Percentiles rank a stretch among this genome's conserved stretches.
Evolutionary conservation across 2,113 vertebrate species (phyloP).

Genomic region (Microcebus jonahi): DNA sequence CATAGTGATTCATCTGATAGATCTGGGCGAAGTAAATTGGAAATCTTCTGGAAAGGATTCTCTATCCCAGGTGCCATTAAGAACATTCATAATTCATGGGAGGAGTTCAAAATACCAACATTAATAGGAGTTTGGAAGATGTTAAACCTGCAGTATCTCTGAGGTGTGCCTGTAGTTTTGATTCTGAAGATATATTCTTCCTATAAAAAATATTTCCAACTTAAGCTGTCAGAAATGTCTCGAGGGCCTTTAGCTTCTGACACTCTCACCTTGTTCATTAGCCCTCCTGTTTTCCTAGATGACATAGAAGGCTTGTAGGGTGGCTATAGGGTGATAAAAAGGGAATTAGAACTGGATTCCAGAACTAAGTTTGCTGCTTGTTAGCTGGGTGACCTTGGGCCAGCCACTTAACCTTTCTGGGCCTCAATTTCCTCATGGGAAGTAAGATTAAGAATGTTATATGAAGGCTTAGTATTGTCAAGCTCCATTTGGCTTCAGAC

Average conservation of each 20-base stretch:
- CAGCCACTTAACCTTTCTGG: neutral
- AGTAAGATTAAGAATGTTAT: neutral
- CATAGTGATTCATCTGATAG: neutral
- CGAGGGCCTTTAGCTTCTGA: neutral
- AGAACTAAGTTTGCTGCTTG: neutral
- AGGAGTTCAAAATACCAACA: neutral
- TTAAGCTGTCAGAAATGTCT: neutral
- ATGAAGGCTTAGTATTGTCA: neutral
- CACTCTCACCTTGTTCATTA: too few relatives aligned
- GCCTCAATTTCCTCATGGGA: neutral
- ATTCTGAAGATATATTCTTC: neutral
- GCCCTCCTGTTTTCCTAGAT: neutral
- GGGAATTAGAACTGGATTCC: neutral
- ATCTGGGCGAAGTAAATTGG: neutral
- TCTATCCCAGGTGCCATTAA: neutral
- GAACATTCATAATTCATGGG: neutral
- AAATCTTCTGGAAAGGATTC: neutral
- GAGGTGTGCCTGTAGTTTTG: neutral
- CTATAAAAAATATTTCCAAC: neutral
- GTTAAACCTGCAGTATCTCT: neutral
- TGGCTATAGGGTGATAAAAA: neutral
- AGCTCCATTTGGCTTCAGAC: neutral
- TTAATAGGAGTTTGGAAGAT: neutral
- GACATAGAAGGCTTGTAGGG: neutral
- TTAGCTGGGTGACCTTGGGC: neutral